These are phyloP conservation scores for Chaetorhynchus papuensis DNA, from an alignment of 2,113 vertebrate genomes.

Conservation along the genomic window DNA sequence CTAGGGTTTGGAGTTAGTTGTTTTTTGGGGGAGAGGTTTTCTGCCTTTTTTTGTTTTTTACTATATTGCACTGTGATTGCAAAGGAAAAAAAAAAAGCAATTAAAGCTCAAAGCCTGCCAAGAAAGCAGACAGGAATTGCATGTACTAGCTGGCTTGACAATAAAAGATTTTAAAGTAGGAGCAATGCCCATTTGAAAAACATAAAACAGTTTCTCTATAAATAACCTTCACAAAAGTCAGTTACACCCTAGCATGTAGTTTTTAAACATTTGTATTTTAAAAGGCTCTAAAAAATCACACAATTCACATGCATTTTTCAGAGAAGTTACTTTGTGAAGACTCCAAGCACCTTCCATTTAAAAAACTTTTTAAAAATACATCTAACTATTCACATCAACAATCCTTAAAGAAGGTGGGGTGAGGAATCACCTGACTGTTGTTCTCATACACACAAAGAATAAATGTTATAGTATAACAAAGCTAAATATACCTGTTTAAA, in stretches of 20 bases:
- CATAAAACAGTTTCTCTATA: background rate
- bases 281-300: background rate
- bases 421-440: background rate
- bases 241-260: background rate
- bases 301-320: background rate
- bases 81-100: background rate
- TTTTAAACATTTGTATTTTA: background rate
- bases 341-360: background rate
- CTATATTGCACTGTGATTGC: background rate
- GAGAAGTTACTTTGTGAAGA: background rate
- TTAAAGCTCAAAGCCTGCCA: background rate
- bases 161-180: background rate
- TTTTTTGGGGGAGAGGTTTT: background rate
- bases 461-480: background rate
- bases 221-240: background rate
- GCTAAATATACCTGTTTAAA: background rate
- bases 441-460: background rate
- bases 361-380: background rate
- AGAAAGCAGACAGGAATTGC: background rate
- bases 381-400: background rate
- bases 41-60: background rate
- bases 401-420: background rate
- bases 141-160: background rate
- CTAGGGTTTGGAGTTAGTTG: background rate
- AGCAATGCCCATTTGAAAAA: background rate